These are phyloP conservation scores for Rhorus exstirpatorius DNA, from an alignment of 2,888 invertebrate genomes.

Conservation along the genomic window DNA sequence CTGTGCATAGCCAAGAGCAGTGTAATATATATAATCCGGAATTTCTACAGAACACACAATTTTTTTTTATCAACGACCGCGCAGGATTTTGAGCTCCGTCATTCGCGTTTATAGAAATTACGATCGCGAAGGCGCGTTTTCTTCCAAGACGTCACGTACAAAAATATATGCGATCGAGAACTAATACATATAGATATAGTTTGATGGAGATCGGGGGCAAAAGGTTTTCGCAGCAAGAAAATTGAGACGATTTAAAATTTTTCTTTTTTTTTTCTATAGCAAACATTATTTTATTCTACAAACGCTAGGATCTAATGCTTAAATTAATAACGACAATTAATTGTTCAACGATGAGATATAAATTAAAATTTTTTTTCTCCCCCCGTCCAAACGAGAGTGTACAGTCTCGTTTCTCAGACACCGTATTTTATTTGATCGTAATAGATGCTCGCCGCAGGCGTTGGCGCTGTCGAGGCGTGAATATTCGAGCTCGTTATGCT, in stretches of 20 bases:
- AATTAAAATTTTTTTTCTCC: slow-evolving; percentile 65
- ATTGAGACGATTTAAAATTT: slow-evolving; percentile 3
- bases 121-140: slow-evolving; percentile 25
- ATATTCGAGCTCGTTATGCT: slow-evolving; percentile 79
- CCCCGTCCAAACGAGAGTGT: neutral
- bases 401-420: slow-evolving; percentile 75
- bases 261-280: slow-evolving; percentile 54
- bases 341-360: slow-evolving; percentile 67
- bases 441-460: slow-evolving; percentile 79
- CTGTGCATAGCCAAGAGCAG: too few relatives aligned
- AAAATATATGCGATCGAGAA: too few relatives aligned
- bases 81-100: slow-evolving; percentile 33
- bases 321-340: slow-evolving; percentile 77
- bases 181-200: too few relatives aligned
- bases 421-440: slow-evolving; percentile 83
- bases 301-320: slow-evolving; percentile 66
- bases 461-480: slow-evolving; percentile 74
- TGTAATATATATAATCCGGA: too few relatives aligned
- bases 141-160: slow-evolving; percentile 22
- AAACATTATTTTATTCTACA: slow-evolving; percentile 76
- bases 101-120: slow-evolving; percentile 49
- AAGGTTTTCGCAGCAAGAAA: neutral
- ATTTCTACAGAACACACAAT: too few relatives aligned
- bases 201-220: neutral
- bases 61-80: slow-evolving; percentile 45